phyloP scores from a whole-genome alignment of 2,797 vertebrate species.

The Spinus olivaceus region DNA sequence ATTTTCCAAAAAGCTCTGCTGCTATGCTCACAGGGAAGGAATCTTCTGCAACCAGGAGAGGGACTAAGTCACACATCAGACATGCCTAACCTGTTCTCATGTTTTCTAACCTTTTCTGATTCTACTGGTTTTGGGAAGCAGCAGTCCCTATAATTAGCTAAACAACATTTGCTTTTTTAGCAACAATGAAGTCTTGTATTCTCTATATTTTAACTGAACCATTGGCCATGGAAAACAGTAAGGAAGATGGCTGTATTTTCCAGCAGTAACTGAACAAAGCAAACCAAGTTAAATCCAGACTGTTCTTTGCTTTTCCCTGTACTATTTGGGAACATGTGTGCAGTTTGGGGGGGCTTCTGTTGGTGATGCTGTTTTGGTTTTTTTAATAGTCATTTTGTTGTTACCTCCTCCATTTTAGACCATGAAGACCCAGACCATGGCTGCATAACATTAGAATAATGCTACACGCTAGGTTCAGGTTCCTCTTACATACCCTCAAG shows the following conservation, averaged over 20 bases:
- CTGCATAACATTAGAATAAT: neutral
- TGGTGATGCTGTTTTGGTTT: neutral
- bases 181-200: neutral
- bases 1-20: neutral
- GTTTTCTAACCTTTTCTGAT: neutral
- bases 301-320: neutral
- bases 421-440: neutral
- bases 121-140: neutral
- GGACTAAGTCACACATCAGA: neutral
- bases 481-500: neutral
- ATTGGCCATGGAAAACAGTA: neutral
- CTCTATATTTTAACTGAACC: neutral
- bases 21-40: neutral
- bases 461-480: neutral
- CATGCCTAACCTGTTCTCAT: neutral
- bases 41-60: neutral
- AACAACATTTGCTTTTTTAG: neutral
- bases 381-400: neutral
- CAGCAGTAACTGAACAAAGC: neutral
- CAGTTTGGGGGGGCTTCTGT: fast-evolving
- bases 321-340: neutral
- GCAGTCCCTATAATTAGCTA: neutral
- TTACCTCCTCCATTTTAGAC: neutral
- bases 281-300: neutral
- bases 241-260: neutral